Evolutionary conservation across 2,797 vertebrate species (phyloP), one percentile per base, ranked within the genome.

Genomic region (Onychomys arenicola): DNA sequence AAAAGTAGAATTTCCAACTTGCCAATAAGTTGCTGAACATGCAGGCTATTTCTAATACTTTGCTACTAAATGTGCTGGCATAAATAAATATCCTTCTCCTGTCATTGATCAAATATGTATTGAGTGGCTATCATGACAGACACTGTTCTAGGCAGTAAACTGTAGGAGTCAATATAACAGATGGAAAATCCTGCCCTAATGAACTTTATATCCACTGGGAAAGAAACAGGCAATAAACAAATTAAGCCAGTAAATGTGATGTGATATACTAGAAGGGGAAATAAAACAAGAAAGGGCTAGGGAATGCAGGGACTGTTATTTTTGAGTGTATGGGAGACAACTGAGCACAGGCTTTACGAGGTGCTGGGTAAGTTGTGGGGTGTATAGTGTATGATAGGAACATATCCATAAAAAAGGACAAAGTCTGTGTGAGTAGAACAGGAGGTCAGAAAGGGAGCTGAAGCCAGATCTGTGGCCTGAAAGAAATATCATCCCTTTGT

Each of bases 41-140:
- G 5, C 37, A 89, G 0, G 1, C 27, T 85, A 7, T 75, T 83
- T 37, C 19, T 11, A 84, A 12, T 91, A 91, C 77, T 94, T 89
- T 81, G 32, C 19, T 88, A 32, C 46, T 75, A 87, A 87, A 93
- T 65, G 89, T 80, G 37, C 16, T 89, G 76, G 85, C 27, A 27
- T 43, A 89, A 94, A 89, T 89, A 89, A 94, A 93, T 89, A 91
- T 21, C 25, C 69, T 95, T 91, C 88, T 34, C 25, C 5, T 40
- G 27, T 86, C 63, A 93, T 59, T 94, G 75, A 94, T 29, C 43
- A 92, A 95, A 67, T 94, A 77, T 81, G 83, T 91, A 73, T 85
- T 93, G 71, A 93, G 4, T 89, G 55, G 9, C 46, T 94, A 85
- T 77, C 84, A 90, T 85, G 11, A 5, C 57, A 91, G 63, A 6